Evolutionary conservation across 2,888 invertebrate genomes (phyloP).

Genomic region (Kryphioiulus occultus): DNA sequence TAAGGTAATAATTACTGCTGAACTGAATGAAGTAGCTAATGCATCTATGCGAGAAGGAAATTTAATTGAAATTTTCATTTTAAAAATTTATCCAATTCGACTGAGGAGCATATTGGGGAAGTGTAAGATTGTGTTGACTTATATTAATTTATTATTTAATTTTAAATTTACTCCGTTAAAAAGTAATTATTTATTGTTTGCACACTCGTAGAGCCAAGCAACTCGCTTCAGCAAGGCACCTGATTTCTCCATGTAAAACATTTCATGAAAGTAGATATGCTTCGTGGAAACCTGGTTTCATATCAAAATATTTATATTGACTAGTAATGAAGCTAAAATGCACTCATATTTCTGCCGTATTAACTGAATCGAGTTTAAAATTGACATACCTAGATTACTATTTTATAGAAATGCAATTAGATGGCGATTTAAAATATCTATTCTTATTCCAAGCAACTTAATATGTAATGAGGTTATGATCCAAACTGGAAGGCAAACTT

Average conservation of each 20-base stretch:
- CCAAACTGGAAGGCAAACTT: background rate
- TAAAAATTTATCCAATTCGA: background rate
- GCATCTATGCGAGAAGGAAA: background rate
- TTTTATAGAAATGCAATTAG: background rate
- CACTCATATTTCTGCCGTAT: too few relatives aligned
- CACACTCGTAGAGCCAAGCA: background rate
- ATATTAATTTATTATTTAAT: too few relatives aligned
- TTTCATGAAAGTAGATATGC: background rate
- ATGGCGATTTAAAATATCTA: background rate
- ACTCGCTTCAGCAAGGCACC: background rate
- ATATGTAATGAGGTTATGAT: background rate
- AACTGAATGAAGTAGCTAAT: background rate
- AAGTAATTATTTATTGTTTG: background rate
- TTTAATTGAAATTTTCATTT: background rate
- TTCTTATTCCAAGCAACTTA: background rate
- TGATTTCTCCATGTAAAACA: background rate
- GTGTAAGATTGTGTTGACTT: too few relatives aligned
- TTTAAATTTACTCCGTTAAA: too few relatives aligned
- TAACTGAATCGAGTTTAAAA: too few relatives aligned
- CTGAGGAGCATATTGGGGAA: background rate
- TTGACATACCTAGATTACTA: too few relatives aligned
- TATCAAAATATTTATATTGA: too few relatives aligned
- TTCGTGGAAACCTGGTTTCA: too few relatives aligned
- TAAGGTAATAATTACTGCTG: background rate
- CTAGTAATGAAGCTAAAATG: too few relatives aligned